Base-by-base conservation (phyloP, 2,888 invertebrate genomes). In the Lagria hirta region DNA sequence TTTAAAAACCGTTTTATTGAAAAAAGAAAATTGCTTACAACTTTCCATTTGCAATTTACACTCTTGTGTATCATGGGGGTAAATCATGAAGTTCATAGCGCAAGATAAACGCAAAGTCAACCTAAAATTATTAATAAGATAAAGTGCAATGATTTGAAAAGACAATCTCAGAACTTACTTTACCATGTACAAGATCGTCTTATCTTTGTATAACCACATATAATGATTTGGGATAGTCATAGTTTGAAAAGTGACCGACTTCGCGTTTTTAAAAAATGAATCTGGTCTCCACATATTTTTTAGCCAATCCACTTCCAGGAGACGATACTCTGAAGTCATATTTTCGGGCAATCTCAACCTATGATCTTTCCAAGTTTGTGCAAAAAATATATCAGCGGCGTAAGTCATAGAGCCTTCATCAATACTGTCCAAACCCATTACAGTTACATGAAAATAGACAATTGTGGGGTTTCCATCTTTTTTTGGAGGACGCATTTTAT, bases 351-450 rank as follows among this genome's bases (percentile, higher is more conserved):
- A 73, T 42, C 89, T 75, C 14, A 93, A 73, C 4, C 93, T 80
- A 69, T 89, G 86, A 68, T 93, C 93, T 68, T 89, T 90, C 93
- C 93, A 94, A 2, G 89, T 89, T 76, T 93, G 93, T 6, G 92
- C 91, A 68, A 92, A 92, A 72, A 92, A 93, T 65, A 92, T 90
- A 64, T 92, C 92, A 0, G 92, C 91, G 1, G 89, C 90, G 59
- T 91, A 92, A 0, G 92, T 92, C 95, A 96, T 96, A 3, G 93
- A 93, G 58, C 88, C 92, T 71, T 95, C 95, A 65, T 94, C 94
- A 51, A 96, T 94, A 21, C 94, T 94, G 73, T 95, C 94, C 51
- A 95, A 75, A 1, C 94, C 94, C 91, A 94, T 92, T 21, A 93
- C 93, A 0, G 93, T 93, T 18, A 93, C 92, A 65, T 93, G 93